A percentile compares a stretch with the other conserved stretches of the same genome.
These are phyloP conservation scores for Calephelis virginiensis DNA, from an alignment of 1,140 invertebrate genomes.

Conservation along the genomic window DNA sequence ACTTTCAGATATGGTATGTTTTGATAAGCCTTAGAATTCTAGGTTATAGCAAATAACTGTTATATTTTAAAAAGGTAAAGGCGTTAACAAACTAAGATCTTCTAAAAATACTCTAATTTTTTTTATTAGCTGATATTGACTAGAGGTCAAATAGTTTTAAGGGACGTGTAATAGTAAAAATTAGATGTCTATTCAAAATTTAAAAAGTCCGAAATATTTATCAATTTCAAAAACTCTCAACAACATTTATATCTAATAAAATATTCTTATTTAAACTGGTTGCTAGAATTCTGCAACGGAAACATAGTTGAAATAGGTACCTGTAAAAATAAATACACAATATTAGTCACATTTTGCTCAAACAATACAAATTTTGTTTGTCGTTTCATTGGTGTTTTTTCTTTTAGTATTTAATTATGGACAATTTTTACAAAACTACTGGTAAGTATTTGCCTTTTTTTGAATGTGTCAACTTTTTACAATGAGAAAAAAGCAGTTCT, in stretches of 20 bases:
- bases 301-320: conserved; percentile 40
- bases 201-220: conserved; percentile 35
- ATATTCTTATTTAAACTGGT: conserved; percentile 33
- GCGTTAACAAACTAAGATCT: conserved; percentile 66
- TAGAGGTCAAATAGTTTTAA: conserved; percentile 46
- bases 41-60: conserved; percentile 52
- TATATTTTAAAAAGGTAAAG: conserved; percentile 49
- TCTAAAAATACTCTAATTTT: conserved; percentile 73
- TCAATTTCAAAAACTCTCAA: conserved; percentile 40
- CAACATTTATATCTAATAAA: conserved; percentile 52
- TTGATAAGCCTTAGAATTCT: conserved; percentile 58
- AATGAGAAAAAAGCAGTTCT: too few species aligned
- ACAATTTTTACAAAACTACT: too few species aligned
- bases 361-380: too few species aligned
- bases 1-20: conserved; percentile 51
- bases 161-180: conserved; percentile 54
- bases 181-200: conserved; percentile 36
- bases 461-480: too few species aligned
- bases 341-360: too few species aligned
- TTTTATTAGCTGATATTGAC: conserved; percentile 47
- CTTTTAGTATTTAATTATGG: too few species aligned
- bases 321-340: conserved; percentile 32
- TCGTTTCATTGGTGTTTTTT: too few species aligned
- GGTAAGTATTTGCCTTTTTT: too few species aligned
- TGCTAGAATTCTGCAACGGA: conserved; percentile 33